A percentile compares a stretch with the other conserved stretches of the same genome.
These are phyloP conservation scores for Zosterops japonicus DNA, from an alignment of 2,113 vertebrate genomes.

Conservation along the genomic window DNA sequence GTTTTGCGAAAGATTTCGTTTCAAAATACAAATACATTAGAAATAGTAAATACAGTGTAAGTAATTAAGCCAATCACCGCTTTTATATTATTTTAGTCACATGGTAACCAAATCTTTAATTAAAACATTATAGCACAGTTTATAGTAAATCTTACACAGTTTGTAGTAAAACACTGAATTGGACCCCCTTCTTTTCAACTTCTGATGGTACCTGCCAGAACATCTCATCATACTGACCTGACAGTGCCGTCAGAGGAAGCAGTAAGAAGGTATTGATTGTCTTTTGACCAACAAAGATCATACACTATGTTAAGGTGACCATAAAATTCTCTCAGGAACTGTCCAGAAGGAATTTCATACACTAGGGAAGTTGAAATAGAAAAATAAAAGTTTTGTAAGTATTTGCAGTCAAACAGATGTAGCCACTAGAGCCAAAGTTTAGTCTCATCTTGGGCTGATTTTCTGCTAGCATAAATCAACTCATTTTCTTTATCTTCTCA, in stretches of 20 bases:
- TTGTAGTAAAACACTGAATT: neutral
- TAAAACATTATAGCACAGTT: neutral
- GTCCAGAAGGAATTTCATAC: conserved; percentile 95
- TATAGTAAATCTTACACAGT: neutral
- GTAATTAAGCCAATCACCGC: neutral
- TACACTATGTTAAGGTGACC: conserved; percentile 96
- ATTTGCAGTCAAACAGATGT: neutral
- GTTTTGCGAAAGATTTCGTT: neutral
- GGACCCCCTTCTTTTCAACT: neutral
- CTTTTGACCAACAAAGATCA: conserved; percentile 93
- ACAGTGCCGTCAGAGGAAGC: conserved; percentile 95
- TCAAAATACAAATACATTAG: neutral
- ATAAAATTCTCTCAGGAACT: conserved; percentile 84
- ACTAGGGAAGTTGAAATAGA: conserved; percentile 75
- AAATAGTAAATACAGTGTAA: neutral
- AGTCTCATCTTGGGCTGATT: neutral
- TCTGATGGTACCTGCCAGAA: neutral
- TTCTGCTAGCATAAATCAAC: neutral
- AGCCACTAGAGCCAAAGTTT: neutral
- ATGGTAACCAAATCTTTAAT: neutral
- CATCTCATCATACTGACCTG: conserved; percentile 77
- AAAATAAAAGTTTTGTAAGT: neutral
- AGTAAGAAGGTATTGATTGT: conserved; percentile 85
- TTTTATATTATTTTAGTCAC: neutral
- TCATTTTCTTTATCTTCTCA: neutral